Evolutionary conservation across 1,140 invertebrate genomes (phyloP).

Genomic region (Halesus radiatus): DNA sequence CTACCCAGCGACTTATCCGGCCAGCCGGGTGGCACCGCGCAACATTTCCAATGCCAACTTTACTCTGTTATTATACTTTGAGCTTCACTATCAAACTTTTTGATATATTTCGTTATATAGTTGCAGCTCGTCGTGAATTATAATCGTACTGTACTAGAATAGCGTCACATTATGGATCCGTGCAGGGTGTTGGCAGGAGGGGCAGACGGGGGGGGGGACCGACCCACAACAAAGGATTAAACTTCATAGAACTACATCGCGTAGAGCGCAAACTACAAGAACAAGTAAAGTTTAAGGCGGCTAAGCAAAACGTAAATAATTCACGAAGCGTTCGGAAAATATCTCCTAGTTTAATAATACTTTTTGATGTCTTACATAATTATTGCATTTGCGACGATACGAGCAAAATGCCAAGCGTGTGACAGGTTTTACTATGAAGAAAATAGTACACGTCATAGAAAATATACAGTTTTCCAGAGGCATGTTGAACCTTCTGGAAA

Average conservation of each 20-base stretch:
- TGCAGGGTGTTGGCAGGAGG: constrained; percentile 58
- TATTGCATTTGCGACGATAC: neutral
- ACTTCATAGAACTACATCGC: too few species aligned
- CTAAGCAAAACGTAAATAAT: too few species aligned
- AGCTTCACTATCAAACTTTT: neutral
- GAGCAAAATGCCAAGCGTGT: neutral
- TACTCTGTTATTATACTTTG: too few species aligned
- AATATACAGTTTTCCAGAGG: neutral
- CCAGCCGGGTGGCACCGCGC: neutral
- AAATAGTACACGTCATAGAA: constrained; percentile 4
- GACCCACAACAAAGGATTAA: constrained; percentile 26
- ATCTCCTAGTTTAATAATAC: neutral
- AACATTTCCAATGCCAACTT: too few species aligned
- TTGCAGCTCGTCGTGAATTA: neutral
- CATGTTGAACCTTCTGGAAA: too few species aligned
- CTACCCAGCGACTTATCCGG: neutral
- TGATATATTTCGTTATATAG: neutral
- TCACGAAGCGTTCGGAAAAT: too few species aligned
- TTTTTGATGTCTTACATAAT: neutral
- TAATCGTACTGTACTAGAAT: neutral
- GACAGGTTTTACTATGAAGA: too few species aligned
- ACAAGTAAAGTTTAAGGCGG: too few species aligned
- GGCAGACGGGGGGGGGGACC: neutral
- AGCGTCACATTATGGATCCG: constrained; percentile 30
- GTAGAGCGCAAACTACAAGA: too few species aligned